Base-by-base conservation (phyloP, 2,888 invertebrate species). In the Lasioglossum oenotherae region DNA sequence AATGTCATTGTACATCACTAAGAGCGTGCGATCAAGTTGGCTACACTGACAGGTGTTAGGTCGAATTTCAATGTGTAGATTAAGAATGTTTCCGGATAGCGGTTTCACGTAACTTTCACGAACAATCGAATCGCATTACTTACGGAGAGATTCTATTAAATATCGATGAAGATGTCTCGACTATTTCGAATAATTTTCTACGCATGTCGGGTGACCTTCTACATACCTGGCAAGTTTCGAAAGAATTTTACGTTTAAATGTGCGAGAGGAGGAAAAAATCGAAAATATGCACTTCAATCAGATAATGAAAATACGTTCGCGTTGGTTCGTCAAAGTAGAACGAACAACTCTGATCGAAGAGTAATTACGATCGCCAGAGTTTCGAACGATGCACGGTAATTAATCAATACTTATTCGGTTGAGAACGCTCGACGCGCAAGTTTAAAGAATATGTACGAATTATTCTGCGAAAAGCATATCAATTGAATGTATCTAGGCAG, bases 41-140 rank as follows among this genome's bases (percentile, higher is more conserved):
- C 82, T 69, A 78, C 82, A 80, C 87, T 83, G 86, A 46, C 75
- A 38, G 74, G 73, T 60, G 82, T 80, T 87, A 78, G 79, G 80
- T 86, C 86, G 81, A 85, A 86, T 86, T 86, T 87, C 83, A 81
- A 86, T 83, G 82, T 73, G 75, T 69, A 78, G 78, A 86, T 87
- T 83, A 86, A 86, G 79, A 83, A 83, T 78, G 78, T 81, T 86
- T 86, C 87, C 86, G 86, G 82, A 86, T 78, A 82, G 78, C 60
- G 81, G 81, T 76, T 85, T 75, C 72, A 76, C 67, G 78, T 73
- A 78, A 86, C 83, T 87, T 87, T 83, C 86, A 83, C 87, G 60
- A 87, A 64, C 80, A 57, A 72, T 79, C 74, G 69, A 79, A 77
- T 81, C 72, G n/a, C n/a, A 72, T 80, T 82, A 73, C 78, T 71